phyloP scores from a whole-genome alignment of 2,797 vertebrate species.

The Oryzias sinensis region DNA sequence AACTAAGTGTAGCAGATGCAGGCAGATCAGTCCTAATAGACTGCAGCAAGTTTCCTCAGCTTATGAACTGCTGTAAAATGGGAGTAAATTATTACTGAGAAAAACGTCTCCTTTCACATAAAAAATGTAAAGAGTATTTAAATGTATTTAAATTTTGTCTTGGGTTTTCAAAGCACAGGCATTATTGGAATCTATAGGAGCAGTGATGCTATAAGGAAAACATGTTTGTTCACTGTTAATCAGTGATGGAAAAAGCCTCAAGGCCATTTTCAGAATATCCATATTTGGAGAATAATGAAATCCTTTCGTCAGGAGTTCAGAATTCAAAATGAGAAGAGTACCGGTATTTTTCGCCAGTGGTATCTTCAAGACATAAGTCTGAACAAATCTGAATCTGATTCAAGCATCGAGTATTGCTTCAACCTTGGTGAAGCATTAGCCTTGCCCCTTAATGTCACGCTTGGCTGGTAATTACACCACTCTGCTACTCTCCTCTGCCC shows the following conservation, averaged over 20 bases:
- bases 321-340: background rate
- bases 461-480: slow-evolving; percentile 42
- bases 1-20: no score
- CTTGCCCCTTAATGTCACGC: slow-evolving; percentile 21
- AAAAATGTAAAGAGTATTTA: no score
- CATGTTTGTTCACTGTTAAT: slow-evolving; percentile 1
- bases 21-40: no score
- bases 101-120: no score
- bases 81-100: no score
- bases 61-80: no score
- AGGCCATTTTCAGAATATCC: slow-evolving; percentile 29
- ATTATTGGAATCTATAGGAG: no score
- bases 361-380: slow-evolving; percentile 23
- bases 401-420: slow-evolving; percentile 15
- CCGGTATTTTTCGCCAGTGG: slow-evolving; percentile 1
- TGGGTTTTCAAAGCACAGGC: no score
- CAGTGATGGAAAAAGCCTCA: slow-evolving; percentile 11
- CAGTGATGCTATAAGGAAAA: slow-evolving; percentile 4
- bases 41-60: no score
- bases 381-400: slow-evolving; percentile 23
- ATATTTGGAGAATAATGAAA: slow-evolving; percentile 35
- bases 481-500: slow-evolving; percentile 36
- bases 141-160: no score
- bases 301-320: slow-evolving; percentile 9
- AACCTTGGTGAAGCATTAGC: slow-evolving; percentile 27